Percentiles rank a stretch among this genome's conserved stretches.
Evolutionary conservation across 2,113 vertebrate genomes (phyloP).

Genomic region (Chamaea fasciata): DNA sequence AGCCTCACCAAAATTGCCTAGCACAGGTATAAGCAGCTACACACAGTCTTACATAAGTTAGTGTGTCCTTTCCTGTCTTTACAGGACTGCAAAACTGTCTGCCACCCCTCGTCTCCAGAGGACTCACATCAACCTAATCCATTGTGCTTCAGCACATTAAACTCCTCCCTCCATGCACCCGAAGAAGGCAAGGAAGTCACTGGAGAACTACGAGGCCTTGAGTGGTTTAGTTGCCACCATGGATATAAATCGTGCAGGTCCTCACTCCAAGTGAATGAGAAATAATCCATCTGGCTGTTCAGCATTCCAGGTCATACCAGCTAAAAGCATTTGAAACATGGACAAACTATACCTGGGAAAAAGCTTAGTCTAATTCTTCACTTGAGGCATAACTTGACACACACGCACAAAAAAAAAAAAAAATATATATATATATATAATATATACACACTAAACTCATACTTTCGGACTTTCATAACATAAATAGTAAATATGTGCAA

Average conservation of each 20-base stretch:
- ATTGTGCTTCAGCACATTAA: not conserved
- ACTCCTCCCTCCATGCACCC: not conserved
- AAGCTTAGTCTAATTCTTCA: not conserved
- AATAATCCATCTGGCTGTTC: not conserved
- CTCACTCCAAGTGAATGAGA: not conserved
- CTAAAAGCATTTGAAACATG: not conserved
- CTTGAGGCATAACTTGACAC: not conserved
- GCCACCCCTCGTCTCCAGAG: rapidly evolving
- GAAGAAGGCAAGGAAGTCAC: not conserved
- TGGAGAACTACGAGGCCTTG: not conserved
- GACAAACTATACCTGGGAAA: not conserved
- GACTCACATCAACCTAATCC: not conserved
- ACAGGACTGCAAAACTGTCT: not conserved
- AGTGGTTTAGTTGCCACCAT: not conserved
- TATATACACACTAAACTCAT: not conserved
- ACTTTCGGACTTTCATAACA: not conserved
- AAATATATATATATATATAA: too few species aligned
- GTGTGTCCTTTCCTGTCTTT: not conserved
- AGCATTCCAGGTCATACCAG: not conserved
- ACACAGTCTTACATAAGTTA: not conserved
- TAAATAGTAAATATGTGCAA: not conserved
- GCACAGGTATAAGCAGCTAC: not conserved
- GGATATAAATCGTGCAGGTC: not conserved
- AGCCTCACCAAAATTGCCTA: not conserved
- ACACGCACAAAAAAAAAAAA: not conserved